Base-by-base conservation (phyloP, 2,797 vertebrate species). In the Novumbra hubbsi region DNA sequence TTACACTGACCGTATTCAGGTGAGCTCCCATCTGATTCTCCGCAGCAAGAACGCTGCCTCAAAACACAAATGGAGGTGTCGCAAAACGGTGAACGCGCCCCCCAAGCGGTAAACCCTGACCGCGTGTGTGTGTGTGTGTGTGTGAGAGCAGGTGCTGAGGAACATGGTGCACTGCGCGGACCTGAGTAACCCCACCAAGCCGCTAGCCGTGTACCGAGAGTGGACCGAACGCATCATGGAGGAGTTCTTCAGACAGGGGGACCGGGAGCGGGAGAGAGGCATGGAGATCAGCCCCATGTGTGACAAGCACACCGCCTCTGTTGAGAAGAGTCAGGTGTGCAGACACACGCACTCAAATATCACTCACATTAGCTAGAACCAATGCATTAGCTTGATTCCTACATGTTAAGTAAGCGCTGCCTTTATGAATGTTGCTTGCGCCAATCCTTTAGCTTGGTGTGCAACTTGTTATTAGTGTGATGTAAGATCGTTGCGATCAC, bases 221-320 rank as follows among this genome's bases (percentile, higher is more conserved):
- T 98, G 97, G 97, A 98, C 97, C 0, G 96, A 96, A 81, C 94
- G 97, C 48, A 98, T 98, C 90, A 96, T 98, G 96, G 93, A 96
- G 52, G 97, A 98, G 90, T 98, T 98, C 90, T 98, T 96, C 92
- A 90, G 94, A 73, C 97, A 98, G 88, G 97, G 97, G 0, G 97
- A 98, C 88, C 94, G 95, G 41, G 96, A 98, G 66, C 88, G 96
- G 0, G 96, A 97, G 82, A 90, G 96, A 1, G 96, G 96, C 69
- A 96, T 98, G 95, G 96, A 98, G 89, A 98, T 98, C 89, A 98
- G 96, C 79, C 96, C 97, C 81, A 98, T 98, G 97, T 98, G 97
- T 0, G 96, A 98, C 80, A 97, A 97, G 86, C 96, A 97, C 91
- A 97, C 95, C 0, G 96, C 97, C 11, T 98, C 96, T 0, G 96